Evolutionary conservation across 2,113 vertebrate species (phyloP).

Genomic region (Oncorhynchus tshawytscha): DNA sequence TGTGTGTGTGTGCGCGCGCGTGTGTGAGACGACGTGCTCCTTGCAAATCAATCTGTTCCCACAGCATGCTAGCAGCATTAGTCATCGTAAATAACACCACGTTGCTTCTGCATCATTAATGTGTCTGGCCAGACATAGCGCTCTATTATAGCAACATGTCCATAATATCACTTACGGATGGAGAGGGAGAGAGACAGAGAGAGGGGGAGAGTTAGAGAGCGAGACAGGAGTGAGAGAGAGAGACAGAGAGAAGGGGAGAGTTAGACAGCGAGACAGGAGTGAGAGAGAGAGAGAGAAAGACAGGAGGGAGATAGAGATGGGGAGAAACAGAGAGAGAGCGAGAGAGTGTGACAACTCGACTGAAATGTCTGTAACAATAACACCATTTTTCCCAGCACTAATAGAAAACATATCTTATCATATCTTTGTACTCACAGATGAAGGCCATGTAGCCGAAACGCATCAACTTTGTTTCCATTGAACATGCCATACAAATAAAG

Average conservation of each 20-base stretch:
- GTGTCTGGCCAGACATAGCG: conserved; percentile 37
- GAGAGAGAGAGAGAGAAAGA: neutral
- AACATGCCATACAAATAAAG: no score
- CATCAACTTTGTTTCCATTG: no score
- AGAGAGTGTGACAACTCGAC: neutral
- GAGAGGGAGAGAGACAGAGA: neutral
- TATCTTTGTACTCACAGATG: no score
- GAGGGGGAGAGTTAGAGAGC: neutral
- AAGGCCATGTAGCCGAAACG: no score
- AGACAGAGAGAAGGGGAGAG: neutral
- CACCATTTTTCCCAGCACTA: neutral
- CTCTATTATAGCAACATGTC: conserved; percentile 18
- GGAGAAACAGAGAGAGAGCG: neutral
- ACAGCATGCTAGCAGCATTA: conserved; percentile 42
- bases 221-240: neutral
- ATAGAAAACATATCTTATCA: neutral
- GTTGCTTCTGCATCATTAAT: conserved; percentile 37
- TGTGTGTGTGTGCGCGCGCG: conserved; percentile 30
- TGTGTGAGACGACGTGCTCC: conserved; percentile 43
- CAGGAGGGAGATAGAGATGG: neutral
- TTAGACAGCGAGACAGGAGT: neutral
- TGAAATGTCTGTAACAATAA: neutral
- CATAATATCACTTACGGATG: conserved; percentile 18
- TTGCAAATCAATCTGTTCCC: conserved; percentile 43
- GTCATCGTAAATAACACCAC: conserved; percentile 54